Evolutionary conservation across 2,888 invertebrate genomes (phyloP).

Genomic region (Microchrysa polita): DNA sequence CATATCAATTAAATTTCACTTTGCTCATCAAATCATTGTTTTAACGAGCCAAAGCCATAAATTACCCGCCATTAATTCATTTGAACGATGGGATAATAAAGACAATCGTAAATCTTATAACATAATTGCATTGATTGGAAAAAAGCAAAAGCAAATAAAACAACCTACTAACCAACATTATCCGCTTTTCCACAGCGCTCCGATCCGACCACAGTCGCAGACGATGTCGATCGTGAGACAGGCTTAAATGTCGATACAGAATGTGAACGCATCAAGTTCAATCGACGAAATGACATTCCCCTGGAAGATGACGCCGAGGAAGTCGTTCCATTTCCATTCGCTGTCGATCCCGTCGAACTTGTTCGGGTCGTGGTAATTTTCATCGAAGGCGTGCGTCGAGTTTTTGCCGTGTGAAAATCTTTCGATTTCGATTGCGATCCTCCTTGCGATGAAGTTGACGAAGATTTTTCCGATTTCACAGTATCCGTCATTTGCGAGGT

Average conservation of each 20-base stretch:
- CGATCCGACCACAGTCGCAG: not conserved
- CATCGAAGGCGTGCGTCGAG: slow-evolving; percentile 18
- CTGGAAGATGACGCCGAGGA: slow-evolving; percentile 21
- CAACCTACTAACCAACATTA: slow-evolving; percentile 43
- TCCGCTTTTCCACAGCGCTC: not conserved
- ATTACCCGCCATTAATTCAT: no score
- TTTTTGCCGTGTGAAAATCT: slow-evolving; percentile 8
- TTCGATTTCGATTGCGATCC: slow-evolving; percentile 6
- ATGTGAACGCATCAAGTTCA: slow-evolving; percentile 22
- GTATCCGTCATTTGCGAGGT: slow-evolving; percentile 20
- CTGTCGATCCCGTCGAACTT: not conserved
- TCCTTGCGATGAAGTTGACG: not conserved
- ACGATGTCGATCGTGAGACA: slow-evolving; percentile 22
- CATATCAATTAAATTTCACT: no score
- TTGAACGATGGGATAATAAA: no score
- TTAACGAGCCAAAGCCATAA: no score
- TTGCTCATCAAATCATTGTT: no score
- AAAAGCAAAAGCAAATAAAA: slow-evolving; percentile 29
- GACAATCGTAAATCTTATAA: no score
- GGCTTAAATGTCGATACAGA: slow-evolving; percentile 33
- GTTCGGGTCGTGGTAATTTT: not conserved
- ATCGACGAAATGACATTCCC: slow-evolving; percentile 30
- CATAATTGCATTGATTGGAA: slow-evolving; percentile 8
- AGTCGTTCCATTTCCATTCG: not conserved
- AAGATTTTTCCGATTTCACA: no score